Conservation (phyloP, 2,797 vertebrate genomes). For the Semaprochilodus insignis region DNA sequence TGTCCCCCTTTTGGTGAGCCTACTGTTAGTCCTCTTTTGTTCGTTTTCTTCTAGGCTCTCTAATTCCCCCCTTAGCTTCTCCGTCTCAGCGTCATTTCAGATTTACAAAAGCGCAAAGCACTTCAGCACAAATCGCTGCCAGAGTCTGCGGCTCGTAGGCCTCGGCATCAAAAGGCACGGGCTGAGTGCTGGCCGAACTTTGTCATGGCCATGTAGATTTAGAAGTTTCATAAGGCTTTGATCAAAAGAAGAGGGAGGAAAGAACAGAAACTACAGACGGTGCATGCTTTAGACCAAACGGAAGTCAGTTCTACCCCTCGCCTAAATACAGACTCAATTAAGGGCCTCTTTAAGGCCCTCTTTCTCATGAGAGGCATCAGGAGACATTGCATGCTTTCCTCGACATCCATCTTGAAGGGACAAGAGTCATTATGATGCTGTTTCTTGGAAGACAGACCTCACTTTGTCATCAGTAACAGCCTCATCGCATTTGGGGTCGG, state of each 20-base stretch:
- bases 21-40: not conserved
- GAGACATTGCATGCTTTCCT: not conserved
- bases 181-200: not conserved
- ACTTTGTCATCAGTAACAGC: not conserved
- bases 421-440: not conserved
- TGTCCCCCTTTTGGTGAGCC: not conserved
- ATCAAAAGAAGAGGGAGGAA: not conserved
- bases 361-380: too few species aligned
- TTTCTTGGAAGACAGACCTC: not conserved
- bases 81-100: not conserved
- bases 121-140: not conserved
- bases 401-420: not conserved
- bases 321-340: not conserved
- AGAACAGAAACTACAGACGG: not conserved
- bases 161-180: not conserved
- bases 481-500: not conserved
- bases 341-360: not conserved
- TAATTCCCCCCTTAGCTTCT: not conserved
- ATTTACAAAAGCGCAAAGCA: not conserved
- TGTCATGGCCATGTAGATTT: constrained; percentile 18
- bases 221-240: constrained; percentile 18
- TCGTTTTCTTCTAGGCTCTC: not conserved
- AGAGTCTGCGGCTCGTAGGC: not conserved
- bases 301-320: not conserved
- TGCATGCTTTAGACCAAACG: not conserved